Evolutionary conservation across 2,797 vertebrate genomes (phyloP).

Genomic region (Hippoglossus hippoglossus): DNA sequence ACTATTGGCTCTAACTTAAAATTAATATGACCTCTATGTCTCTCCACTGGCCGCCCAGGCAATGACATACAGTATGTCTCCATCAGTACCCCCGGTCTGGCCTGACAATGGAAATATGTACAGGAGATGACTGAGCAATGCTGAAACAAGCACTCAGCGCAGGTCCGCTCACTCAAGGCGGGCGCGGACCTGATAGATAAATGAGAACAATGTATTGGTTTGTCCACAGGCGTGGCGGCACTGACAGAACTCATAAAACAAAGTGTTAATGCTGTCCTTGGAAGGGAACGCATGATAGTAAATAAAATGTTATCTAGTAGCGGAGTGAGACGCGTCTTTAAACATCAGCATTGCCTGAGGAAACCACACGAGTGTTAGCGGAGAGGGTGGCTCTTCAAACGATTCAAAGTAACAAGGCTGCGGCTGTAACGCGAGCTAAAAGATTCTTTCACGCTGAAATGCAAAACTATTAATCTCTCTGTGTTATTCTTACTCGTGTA

Average conservation of each 20-base stretch:
- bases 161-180: constrained; percentile 39
- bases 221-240: constrained; percentile 51
- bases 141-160: constrained; percentile 40
- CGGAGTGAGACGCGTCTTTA: constrained; percentile 36
- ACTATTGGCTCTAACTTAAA: constrained; percentile 33
- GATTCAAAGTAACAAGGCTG: constrained; percentile 38
- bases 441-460: constrained; percentile 2
- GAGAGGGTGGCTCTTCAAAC: constrained; percentile 31
- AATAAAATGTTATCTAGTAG: constrained; percentile 58
- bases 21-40: constrained; percentile 60
- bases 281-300: constrained; percentile 55
- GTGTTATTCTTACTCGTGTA: not conserved
- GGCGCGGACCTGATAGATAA: constrained; percentile 57
- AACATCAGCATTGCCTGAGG: constrained; percentile 23
- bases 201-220: constrained; percentile 63
- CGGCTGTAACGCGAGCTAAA: not conserved
- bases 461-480: constrained; percentile 21
- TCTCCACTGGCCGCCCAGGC: constrained; percentile 21
- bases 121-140: constrained; percentile 39
- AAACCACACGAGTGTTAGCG: constrained; percentile 29
- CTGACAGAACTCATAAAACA: constrained; percentile 69
- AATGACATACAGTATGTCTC: constrained; percentile 42
- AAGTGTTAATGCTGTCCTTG: constrained; percentile 59
- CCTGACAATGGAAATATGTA: constrained; percentile 56
- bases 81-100: constrained; percentile 32